Evolutionary conservation across 2,113 vertebrate species (phyloP), one percentile per base, ranked within the genome.

Genomic region (Haemorhous mexicanus): DNA sequence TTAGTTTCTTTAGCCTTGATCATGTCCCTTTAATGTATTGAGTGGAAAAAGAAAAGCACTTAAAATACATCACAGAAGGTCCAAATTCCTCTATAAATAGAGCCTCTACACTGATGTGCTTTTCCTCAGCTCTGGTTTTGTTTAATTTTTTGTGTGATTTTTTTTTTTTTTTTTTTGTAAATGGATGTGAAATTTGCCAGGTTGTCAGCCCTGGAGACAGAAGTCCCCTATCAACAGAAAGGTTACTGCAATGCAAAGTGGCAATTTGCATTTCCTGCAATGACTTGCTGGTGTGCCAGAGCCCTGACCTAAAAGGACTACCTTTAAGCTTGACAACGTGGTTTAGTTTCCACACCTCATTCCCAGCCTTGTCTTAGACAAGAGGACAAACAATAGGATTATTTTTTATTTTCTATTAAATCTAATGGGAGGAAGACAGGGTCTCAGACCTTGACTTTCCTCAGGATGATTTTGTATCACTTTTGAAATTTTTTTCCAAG

Each of bases 1-100:
- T 97, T 96, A 98, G 95, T 86, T 89, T 75, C 85, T 94, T 92
- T 96, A 95, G 74, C 94, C 93, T 97, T 97, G 96, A 96, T 97
- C 96, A 37, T 91, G 64, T 96, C 85, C 93, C 92, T 96, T 97
- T 95, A 96, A 98, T 95, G 90, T 92, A 96, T 90, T 93, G 93
- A 94, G 76, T 92, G 84, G 93, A 88, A 93, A 64, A 88, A 95
- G 77, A 96, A 96, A 96, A 94, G 69, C 41, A 2, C 88, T 95
- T 96, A 94, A 96, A 93, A 89, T 93, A 96, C 91, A 4, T 95
- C 89, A 94, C 68, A 95, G 73, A 96, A 96, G 49, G 87, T 87
- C 93, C 70, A 89, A 96, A 95, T 79, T 90, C 55, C 67, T 96
- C 94, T 96, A 95, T 97, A 97, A 96, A 92, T 93, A 92, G 93